Conservation (phyloP, 2,888 invertebrate species). For the Pseudococcus jackbeardsleyi region DNA sequence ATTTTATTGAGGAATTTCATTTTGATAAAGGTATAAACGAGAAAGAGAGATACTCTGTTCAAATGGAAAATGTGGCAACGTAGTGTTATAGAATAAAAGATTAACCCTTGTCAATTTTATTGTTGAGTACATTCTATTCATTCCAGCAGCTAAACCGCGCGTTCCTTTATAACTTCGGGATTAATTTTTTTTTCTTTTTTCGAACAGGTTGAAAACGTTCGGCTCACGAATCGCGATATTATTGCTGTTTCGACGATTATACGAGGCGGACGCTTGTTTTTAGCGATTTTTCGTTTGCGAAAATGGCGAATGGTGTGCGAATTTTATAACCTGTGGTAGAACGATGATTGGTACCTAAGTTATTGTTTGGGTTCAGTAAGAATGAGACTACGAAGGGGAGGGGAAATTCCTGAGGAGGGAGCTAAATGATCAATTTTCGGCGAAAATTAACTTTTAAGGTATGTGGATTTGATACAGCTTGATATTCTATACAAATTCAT, state of each 20-base stretch:
- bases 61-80: constrained; percentile 15
- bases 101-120: constrained; percentile 32
- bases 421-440: too few species aligned
- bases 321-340: too few species aligned
- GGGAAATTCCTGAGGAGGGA: too few species aligned
- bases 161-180: neutral
- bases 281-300: neutral
- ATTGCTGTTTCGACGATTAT: neutral
- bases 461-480: too few species aligned
- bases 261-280: neutral
- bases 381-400: too few species aligned
- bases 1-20: constrained; percentile 23
- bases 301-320: too few species aligned
- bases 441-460: too few species aligned
- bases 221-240: neutral
- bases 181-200: constrained; percentile 1
- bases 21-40: constrained; percentile 19
- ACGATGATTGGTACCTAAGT: too few species aligned
- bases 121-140: constrained; percentile 14
- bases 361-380: too few species aligned
- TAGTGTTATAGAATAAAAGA: constrained; percentile 28
- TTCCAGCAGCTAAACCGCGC: neutral
- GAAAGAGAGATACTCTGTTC: constrained; percentile 10
- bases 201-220: neutral
- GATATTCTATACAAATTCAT: too few species aligned